Evolutionary conservation across 2,888 invertebrate genomes (phyloP), one percentile per base, ranked within the genome.

Genomic region (Eilema depressum): DNA sequence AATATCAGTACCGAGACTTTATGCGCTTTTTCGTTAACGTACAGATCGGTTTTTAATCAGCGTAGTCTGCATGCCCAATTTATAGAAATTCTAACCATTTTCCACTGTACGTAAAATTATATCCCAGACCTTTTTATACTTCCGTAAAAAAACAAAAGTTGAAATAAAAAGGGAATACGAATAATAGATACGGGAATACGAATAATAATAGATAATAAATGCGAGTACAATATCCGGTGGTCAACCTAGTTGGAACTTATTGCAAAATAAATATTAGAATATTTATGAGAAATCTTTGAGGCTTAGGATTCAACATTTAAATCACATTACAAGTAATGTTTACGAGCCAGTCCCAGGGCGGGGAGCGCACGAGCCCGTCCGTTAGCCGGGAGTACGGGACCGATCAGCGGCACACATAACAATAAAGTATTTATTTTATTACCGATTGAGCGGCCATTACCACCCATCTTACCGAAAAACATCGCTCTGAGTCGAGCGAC

Each of bases 371-470:
- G 61, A 23, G 28, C 61, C 14, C 25, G 20, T 59, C 23, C n/a
- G 2, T 65, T 28, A 56, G 8, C 26, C 2, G 25, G 30, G 2
- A 37, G 20, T 33, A 47, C 2, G 25, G 30, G 2, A 37, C 26
- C 53, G 61, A 62, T 56, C 25, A 62, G 17, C 62, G 68, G 10
- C 25, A 20, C 53, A 41, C 53, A 53, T 68, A 68, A 68, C 68
- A 53, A 62, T 53, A 56, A 62, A 68, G 62, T 68, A 62, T 68
- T 56, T 53, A 56, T 56, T 47, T 68, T 62, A 62, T 62, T 56
- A n/a, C 62, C 53, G 53, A 33, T 68, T 56, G 8, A 30, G 20
- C 17, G 3, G 10, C 7, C 53, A 53, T 68, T 62, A 62, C 62
- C 53, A 56, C 12, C 33, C 30, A 61, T 62, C 25, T 63, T 20